Evolutionary conservation across 2,797 vertebrate genomes (phyloP).

Genomic region (Amphiprion clarkii): DNA sequence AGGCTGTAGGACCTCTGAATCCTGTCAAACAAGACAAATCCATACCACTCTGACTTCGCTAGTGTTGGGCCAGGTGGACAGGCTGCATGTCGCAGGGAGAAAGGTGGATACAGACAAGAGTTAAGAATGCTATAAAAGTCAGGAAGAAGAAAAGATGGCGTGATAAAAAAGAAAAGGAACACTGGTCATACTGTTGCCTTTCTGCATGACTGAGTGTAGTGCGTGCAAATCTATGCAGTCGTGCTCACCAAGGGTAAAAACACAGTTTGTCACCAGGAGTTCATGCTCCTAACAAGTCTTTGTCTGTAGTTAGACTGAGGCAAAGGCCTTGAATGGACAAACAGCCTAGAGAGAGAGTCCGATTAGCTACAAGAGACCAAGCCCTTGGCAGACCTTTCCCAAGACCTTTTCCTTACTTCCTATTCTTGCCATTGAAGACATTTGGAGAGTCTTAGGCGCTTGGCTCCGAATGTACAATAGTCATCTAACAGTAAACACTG

Average conservation of each 20-base stretch:
- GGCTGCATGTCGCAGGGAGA: slow-evolving; percentile 8
- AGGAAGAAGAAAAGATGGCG: slow-evolving; percentile 11
- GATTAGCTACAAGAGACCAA: slow-evolving; percentile 64
- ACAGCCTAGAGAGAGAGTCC: slow-evolving; percentile 57
- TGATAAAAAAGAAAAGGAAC: slow-evolving; percentile 9
- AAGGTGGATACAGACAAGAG: not conserved
- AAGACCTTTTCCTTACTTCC: slow-evolving; percentile 55
- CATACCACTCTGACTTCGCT: slow-evolving; percentile 20
- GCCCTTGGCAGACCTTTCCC: slow-evolving; percentile 57
- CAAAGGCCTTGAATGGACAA: slow-evolving; percentile 51
- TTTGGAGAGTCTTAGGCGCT: slow-evolving; percentile 35
- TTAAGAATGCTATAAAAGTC: not conserved
- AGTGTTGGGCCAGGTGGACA: slow-evolving; percentile 21
- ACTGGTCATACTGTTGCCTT: slow-evolving; percentile 13
- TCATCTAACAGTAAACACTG: slow-evolving; percentile 20
- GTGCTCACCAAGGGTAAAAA: slow-evolving; percentile 21
- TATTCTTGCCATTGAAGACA: slow-evolving; percentile 41
- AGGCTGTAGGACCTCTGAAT: slow-evolving; percentile 37
- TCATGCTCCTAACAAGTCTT: slow-evolving; percentile 54
- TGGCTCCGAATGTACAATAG: slow-evolving; percentile 44
- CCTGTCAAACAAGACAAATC: slow-evolving; percentile 47
- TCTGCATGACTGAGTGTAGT: slow-evolving; percentile 35
- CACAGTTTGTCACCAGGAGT: slow-evolving; percentile 58
- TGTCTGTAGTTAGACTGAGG: slow-evolving; percentile 52
- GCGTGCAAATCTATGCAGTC: slow-evolving; percentile 21